Evolutionary conservation across 2,888 invertebrate species (phyloP), one percentile per base, ranked within the genome.

Genomic region (Sericinus montela): DNA sequence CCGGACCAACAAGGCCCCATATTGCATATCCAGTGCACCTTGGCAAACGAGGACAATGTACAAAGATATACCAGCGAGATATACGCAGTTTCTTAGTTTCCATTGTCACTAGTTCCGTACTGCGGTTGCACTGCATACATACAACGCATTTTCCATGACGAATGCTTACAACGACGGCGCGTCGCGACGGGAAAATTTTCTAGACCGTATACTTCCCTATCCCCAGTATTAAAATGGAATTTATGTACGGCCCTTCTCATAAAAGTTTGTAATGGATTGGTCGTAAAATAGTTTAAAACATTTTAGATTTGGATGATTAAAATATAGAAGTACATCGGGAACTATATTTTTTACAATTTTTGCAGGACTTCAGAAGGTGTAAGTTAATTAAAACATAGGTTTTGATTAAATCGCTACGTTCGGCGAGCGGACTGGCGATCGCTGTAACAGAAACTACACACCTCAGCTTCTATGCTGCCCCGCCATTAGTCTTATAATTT

Each of bases 1-100:
- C 39, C 49, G 49, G 44, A 44, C 39, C 49, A 29, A 45, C 40
- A 41, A 50, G 50, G 45, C 45, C 40, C 30, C 41, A 37, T 50
- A 50, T 50, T 50, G 45, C 45, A 36, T 50, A 36, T 50, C 45
- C 19, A 10, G 48, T 38, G 23, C 32, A 34, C 42, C 44, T 45
- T 39, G 44, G 45, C 39, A 28, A 50, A 50, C 45, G 45, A 25
- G 50, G 45, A 41, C 50, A 16, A 37, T 37, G 42, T 37, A 34
- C 43, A 6, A n/a, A 38, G 43, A 25, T 49, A 49, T 44, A 39
- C 38, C 15, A 29, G 38, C 28, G 19, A 36, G 39, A 14, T 43
- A 43, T 43, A 43, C 34, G 28, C 39, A 35, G 37, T 44, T 44
- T 43, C 43, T 43, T 38, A 48, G 48, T 37, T 15, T 8, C 43